Evolutionary conservation across 2,113 vertebrate genomes (phyloP), one percentile per base, ranked within the genome.

Genomic region (Notothenia rossii): DNA sequence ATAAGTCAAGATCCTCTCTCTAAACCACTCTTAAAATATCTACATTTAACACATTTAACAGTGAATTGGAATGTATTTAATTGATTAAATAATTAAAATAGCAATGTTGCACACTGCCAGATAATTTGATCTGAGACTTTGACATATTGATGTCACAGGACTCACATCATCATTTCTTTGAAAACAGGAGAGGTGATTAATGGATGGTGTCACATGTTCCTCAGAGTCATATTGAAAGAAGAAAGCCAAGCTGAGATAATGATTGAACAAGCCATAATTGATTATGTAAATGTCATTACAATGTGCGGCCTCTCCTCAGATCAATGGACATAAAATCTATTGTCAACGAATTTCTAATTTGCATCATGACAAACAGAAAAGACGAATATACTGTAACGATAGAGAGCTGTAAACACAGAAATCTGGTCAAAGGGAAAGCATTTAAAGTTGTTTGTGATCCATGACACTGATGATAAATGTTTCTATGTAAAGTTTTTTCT

Each of bases 211-310:
- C 12, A 58, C 15, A 48, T 29, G 59, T 40, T 45, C 62, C 13
- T 63, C 5, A 20, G 13, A 54, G 56, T 70, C 49, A 66, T 74
- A 51, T 50, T 40, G 18, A 48, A 50, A 18, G 4, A 64, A 54
- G 18, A 49, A 70, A 64, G 22, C 12, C 50, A 65, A 29, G 18
- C 25, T 13, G 5, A 5, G n/a, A 45, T 58, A 59, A 81, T 64
- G 49, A 71, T 81, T 59, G 11, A 59, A 71, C 62, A 55, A 73
- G 45, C 56, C 10, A 60, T 43, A 45, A 88, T 80, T 86, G 70
- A 89, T 89, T 81, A 85, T 75, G 72, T 53, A 83, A 53, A 83
- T 84, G 66, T 72, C 10, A 74, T 79, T 65, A 74, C 40, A 69
- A 56, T 4, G 25, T 40, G 20, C 43, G 25, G 25, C 15, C 36